Conservation (phyloP, 2,113 vertebrate species). For the Sula dactylatra region DNA sequence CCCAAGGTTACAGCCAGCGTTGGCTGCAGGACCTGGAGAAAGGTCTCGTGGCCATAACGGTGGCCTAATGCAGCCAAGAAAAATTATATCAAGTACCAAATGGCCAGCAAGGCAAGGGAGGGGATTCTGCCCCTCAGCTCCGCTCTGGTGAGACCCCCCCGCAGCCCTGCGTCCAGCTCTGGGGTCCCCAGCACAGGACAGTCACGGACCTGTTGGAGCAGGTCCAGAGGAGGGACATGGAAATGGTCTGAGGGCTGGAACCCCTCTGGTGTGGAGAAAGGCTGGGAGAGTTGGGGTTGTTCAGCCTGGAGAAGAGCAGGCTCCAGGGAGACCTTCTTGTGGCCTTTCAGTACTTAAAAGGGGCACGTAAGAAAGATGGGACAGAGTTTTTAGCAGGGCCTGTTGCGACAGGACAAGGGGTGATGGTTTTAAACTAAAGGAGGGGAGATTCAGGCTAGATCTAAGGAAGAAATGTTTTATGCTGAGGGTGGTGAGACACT, state of each 20-base stretch:
- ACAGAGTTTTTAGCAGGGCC: not conserved
- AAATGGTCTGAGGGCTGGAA: fast-evolving
- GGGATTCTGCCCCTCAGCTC: fast-evolving
- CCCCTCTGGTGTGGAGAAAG: fast-evolving
- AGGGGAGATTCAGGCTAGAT: not conserved
- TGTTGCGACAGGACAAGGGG: not conserved
- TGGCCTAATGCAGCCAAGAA: not conserved
- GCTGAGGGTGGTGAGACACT: not conserved
- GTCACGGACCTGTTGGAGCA: fast-evolving
- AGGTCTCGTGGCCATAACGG: fast-evolving
- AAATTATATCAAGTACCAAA: not conserved
- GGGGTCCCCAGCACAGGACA: not conserved
- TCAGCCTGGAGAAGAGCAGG: not conserved
- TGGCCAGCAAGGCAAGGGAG: fast-evolving
- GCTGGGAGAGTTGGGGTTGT: not conserved
- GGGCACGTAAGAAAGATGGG: not conserved
- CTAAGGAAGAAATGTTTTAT: not conserved
- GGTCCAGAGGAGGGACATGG: fast-evolving
- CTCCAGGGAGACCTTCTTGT: fast-evolving
- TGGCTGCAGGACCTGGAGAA: not conserved
- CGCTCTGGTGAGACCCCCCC: not conserved
- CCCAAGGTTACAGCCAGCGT: not conserved
- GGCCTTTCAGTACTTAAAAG: fast-evolving
- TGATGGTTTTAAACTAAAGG: not conserved
- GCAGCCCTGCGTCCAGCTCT: not conserved